These are phyloP conservation scores for Lasioglossum zephyrum DNA, from an alignment of 2,888 invertebrate genomes.

Conservation along the genomic window DNA sequence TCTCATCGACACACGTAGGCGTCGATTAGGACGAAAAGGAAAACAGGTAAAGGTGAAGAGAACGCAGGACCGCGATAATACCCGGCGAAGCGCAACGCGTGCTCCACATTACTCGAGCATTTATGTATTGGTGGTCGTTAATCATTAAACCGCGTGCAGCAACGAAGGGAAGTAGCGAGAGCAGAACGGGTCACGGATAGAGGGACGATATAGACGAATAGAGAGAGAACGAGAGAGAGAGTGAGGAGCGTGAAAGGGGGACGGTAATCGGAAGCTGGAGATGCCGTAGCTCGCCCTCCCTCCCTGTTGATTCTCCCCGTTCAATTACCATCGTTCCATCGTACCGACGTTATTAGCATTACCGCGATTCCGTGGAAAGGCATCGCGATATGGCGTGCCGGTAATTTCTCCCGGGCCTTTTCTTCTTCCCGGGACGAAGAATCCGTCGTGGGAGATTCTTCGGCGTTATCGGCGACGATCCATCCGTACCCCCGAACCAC, in stretches of 20 bases:
- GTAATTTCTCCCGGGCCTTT: constrained; percentile 39
- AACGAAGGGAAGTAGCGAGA: constrained; percentile 1
- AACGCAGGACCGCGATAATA: constrained; percentile 23
- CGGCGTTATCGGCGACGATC: constrained; percentile 27
- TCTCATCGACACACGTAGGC: not conserved
- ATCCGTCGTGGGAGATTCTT: constrained; percentile 23
- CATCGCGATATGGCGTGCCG: constrained; percentile 40
- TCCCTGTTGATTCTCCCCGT: not conserved
- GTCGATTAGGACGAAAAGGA: constrained; percentile 2
- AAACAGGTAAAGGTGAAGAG: not conserved
- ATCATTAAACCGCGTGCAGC: constrained; percentile 30
- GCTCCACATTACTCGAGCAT: constrained; percentile 35
- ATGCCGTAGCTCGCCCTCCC: not conserved
- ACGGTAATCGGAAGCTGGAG: constrained; percentile 3
- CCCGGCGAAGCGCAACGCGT: constrained; percentile 17
- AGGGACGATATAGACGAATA: not conserved
- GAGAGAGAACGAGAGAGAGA: not conserved
- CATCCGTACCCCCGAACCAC: constrained; percentile 25
- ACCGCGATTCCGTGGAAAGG: constrained; percentile 28
- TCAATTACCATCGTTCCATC: constrained; percentile 41
- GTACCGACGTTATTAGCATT: constrained; percentile 42
- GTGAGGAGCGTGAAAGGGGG: not conserved
- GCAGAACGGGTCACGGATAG: not conserved
- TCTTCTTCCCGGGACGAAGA: constrained; percentile 14
- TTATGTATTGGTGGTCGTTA: constrained; percentile 35